A percentile compares a stretch with the other conserved stretches of the same genome.
These are phyloP conservation scores for Rynchops niger DNA, from an alignment of 2,113 vertebrate species.

Conservation along the genomic window DNA sequence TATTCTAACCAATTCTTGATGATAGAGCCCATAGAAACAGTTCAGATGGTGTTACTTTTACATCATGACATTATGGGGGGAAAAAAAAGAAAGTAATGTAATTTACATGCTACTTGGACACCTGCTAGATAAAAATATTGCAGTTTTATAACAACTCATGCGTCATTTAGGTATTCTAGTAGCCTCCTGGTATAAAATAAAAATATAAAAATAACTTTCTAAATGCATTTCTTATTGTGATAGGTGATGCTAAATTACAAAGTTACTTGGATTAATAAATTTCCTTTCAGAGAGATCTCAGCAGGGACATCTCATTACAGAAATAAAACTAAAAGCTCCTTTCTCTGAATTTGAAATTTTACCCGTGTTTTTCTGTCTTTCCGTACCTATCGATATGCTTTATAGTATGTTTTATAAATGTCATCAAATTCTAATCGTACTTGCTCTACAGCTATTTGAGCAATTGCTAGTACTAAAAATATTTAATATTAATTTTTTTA, in stretches of 20 bases:
- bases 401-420: background rate
- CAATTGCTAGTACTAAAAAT: background rate
- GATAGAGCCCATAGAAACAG: background rate
- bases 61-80: background rate
- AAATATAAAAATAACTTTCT: conserved; percentile 24
- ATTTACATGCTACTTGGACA: conserved; percentile 29
- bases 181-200: conserved; percentile 2
- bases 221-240: conserved; percentile 15
- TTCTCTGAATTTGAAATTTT: background rate
- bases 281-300: background rate
- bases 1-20: background rate
- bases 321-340: background rate
- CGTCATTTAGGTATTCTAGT: conserved; percentile 28
- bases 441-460: background rate
- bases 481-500: background rate
- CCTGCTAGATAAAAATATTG: conserved; percentile 52
- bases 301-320: background rate
- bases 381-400: background rate
- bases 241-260: background rate
- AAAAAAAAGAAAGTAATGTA: background rate
- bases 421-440: background rate
- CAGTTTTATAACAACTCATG: conserved; percentile 39
- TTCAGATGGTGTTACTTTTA: conserved; percentile 37
- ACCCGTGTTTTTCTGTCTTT: background rate
- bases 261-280: background rate